These are phyloP conservation scores for Dryadula phaetusa DNA, from an alignment of 2,888 invertebrate genomes.

Conservation along the genomic window DNA sequence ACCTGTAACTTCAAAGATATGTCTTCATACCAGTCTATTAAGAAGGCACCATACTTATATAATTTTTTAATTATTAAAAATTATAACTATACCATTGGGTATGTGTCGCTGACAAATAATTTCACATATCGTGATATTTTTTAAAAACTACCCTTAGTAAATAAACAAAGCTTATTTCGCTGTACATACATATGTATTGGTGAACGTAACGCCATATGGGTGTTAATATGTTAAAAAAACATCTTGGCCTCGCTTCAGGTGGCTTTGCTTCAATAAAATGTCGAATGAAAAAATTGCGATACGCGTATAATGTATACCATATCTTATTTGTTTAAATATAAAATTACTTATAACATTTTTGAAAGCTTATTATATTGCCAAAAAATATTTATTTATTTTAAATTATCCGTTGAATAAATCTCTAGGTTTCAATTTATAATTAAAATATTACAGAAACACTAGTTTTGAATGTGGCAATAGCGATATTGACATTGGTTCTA, in stretches of 20 bases:
- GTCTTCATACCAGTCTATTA: too few relatives aligned
- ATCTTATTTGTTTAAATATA: not conserved
- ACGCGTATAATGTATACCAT: not conserved
- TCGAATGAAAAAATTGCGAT: conserved; percentile 42
- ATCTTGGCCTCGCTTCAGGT: conserved; percentile 34
- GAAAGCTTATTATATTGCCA: too few relatives aligned
- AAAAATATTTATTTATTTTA: too few relatives aligned
- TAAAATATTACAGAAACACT: conserved; percentile 8
- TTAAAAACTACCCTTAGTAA: not conserved
- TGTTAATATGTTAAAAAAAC: conserved; percentile 38
- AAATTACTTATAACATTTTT: too few relatives aligned
- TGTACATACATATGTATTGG: conserved; percentile 6
- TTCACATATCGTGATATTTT: not conserved
- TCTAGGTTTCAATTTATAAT: not conserved
- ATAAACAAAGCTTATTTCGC: not conserved
- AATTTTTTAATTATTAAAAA: not conserved
- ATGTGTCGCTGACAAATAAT: not conserved
- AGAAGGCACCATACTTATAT: too few relatives aligned
- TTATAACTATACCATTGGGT: not conserved
- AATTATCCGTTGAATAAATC: too few relatives aligned
- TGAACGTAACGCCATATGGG: conserved; percentile 33
- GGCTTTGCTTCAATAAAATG: conserved; percentile 31
- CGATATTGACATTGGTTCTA: conserved; percentile 68
- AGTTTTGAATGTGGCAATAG: conserved; percentile 22
- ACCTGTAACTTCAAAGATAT: not conserved